Evolutionary conservation across 1,140 invertebrate genomes (phyloP), one percentile per base, ranked within the genome.

Genomic region (Metopolophium dirhodum): DNA sequence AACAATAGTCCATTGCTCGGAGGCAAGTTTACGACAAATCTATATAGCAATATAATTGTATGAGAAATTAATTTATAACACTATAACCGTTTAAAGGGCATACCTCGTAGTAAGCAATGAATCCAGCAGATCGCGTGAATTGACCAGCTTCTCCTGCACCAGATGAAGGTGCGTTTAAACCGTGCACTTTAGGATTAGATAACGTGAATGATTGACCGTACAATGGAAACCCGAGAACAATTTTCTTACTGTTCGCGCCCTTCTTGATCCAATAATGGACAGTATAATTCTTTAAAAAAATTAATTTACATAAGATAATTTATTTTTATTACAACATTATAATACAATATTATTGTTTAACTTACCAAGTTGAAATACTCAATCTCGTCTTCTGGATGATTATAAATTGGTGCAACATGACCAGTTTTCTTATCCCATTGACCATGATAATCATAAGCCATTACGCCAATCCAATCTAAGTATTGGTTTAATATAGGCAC

Each of bases 201-300:
- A 98, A 95, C 0, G 97, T 97, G 94, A 98, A 99, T 2, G 97
- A 97, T 95, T 98, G 98, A 0, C 98, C 98, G 95, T 99, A 99
- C n/a, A 98, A 95, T 2, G 98, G 98, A 96, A 99, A 97, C 90
- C 98, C 98, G 97, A 99, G 97, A 0, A 98, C 96, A 30, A 99
- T 96, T 94, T 97, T 98, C 41, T 97, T 96, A 0, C 97, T 95
- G 8, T 97, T 97, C 1, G 97, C 97, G 41, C 98, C 98, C 94
- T 98, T 96, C 7, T 96, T 96, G 45, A 98, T 97, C 98, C 98
- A 98, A 95, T 98, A 98, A 94, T 98, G 97, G 37, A 99, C 97
- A 0, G 98, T 97, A 95, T 96, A 99, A 95, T 99, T 98, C 96
- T 96, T 95, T 93, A 95, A 96, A 95, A 95, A 95, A 94, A 94